A percentile compares a stretch with the other conserved stretches of the same genome.
phyloP scores from a whole-genome alignment of 2,888 invertebrate genomes.

The Peribatodes rhomboidaria region DNA sequence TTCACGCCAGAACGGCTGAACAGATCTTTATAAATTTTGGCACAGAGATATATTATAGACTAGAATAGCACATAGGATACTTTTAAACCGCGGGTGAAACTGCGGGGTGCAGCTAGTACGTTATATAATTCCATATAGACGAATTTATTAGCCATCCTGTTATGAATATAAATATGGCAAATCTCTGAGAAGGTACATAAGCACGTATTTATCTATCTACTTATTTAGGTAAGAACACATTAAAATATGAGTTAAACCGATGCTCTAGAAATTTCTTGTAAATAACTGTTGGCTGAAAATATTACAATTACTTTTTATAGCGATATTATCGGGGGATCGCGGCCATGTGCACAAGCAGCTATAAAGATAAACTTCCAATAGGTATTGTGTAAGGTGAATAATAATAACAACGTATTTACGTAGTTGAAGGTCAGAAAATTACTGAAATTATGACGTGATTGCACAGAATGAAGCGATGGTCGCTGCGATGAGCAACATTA shows the following conservation, averaged over 20 bases:
- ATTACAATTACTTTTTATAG: conserved; percentile 47
- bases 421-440: conserved; percentile 34
- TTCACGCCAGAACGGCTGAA: no score
- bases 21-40: no score
- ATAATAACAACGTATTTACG: conserved; percentile 46
- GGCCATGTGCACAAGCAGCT: conserved; percentile 54
- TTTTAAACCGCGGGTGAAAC: no score
- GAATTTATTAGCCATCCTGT: no score
- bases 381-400: conserved; percentile 44
- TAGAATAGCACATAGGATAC: no score
- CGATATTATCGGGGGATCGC: conserved; percentile 53
- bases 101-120: no score
- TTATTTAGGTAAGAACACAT: not conserved
- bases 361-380: conserved; percentile 55
- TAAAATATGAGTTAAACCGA: not conserved
- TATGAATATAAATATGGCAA: no score
- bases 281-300: conserved; percentile 16
- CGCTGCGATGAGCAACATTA: no score
- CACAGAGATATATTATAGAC: no score
- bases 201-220: no score
- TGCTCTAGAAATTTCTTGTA: not conserved
- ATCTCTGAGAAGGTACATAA: no score
- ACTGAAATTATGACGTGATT: conserved; percentile 18
- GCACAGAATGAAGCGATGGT: not conserved
- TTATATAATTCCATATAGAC: no score